A percentile compares a stretch with the other conserved stretches of the same genome.
Conservation (phyloP, 2,888 invertebrate genomes). For the Lissonota sp. region DNA sequence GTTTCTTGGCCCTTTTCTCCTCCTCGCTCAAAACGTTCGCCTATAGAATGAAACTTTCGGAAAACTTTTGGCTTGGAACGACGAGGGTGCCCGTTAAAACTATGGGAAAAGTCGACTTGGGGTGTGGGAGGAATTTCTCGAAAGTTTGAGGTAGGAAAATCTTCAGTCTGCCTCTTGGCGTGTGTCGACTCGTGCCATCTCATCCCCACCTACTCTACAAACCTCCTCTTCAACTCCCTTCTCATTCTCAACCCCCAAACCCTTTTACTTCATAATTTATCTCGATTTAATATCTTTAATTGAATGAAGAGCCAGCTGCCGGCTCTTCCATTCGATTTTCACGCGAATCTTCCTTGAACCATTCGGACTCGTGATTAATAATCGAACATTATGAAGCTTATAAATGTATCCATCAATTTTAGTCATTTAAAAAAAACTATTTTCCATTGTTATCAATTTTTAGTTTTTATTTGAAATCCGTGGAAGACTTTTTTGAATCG, state of each 20-base stretch:
- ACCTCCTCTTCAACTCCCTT: neutral
- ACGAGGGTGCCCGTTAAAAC: slow-evolving; percentile 12
- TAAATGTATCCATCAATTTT: too few species aligned
- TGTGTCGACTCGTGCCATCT: neutral
- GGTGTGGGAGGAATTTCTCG: slow-evolving; percentile 37
- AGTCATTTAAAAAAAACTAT: too few species aligned
- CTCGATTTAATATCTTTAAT: slow-evolving; percentile 61
- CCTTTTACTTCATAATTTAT: slow-evolving; percentile 30
- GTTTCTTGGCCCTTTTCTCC: slow-evolving; percentile 5
- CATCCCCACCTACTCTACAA: neutral
- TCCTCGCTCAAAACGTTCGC: neutral
- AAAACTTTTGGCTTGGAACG: slow-evolving; percentile 47
- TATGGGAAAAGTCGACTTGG: slow-evolving; percentile 33
- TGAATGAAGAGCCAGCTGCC: slow-evolving; percentile 39
- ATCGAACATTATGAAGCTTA: neutral
- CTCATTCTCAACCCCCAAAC: neutral
- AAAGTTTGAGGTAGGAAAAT: slow-evolving; percentile 43
- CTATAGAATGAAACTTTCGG: slow-evolving; percentile 35
- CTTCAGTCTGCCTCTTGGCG: slow-evolving; percentile 8
- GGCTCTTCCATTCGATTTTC: slow-evolving; percentile 36
- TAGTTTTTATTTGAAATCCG: too few species aligned
- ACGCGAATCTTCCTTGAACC: neutral
- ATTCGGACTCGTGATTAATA: neutral
- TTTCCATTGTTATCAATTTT: too few species aligned
- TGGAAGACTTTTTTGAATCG: too few species aligned